phyloP scores from a whole-genome alignment of 2,797 vertebrate genomes.

The Sebastes minor region DNA sequence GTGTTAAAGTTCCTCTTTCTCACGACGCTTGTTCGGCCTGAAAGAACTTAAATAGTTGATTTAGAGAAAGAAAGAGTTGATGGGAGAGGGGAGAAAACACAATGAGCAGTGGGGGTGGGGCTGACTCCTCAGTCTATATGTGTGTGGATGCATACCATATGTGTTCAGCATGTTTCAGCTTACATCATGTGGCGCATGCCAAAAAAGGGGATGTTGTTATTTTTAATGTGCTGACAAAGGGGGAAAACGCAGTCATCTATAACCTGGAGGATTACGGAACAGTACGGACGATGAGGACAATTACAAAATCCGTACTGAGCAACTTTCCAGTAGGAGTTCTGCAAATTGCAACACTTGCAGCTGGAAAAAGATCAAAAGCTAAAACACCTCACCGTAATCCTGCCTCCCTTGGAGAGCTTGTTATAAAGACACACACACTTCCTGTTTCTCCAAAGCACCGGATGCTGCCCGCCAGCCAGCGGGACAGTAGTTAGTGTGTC shows the following conservation, averaged over 20 bases:
- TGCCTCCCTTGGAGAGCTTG: conserved; percentile 56
- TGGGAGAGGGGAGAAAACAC: conserved; percentile 2
- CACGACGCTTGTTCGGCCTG: not conserved
- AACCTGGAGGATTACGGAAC: conserved; percentile 6
- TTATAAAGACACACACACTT: conserved; percentile 69
- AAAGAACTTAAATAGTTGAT: not conserved
- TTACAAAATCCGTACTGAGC: conserved; percentile 5
- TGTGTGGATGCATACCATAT: conserved; percentile 69
- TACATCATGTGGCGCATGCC: conserved; percentile 59
- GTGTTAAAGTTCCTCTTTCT: conserved; percentile 16
- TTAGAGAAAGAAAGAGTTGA: conserved; percentile 14
- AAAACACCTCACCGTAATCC: conserved; percentile 60
- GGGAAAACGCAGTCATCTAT: conserved; percentile 39
- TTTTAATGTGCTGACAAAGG: conserved; percentile 72
- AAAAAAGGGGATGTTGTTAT: conserved; percentile 48
- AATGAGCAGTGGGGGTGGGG: conserved; percentile 41
- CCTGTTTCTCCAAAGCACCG: conserved; percentile 68
- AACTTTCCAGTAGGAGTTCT: conserved; percentile 44
- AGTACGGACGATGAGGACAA: conserved; percentile 25
- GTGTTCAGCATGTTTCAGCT: conserved; percentile 67
- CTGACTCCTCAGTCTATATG: conserved; percentile 25
- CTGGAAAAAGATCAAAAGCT: conserved; percentile 67
- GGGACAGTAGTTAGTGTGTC: conserved; percentile 30
- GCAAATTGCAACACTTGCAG: conserved; percentile 48
- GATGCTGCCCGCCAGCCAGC: conserved; percentile 57